phyloP scores from a whole-genome alignment of 2,888 invertebrate genomes.

The Himalopsyche japonica region DNA sequence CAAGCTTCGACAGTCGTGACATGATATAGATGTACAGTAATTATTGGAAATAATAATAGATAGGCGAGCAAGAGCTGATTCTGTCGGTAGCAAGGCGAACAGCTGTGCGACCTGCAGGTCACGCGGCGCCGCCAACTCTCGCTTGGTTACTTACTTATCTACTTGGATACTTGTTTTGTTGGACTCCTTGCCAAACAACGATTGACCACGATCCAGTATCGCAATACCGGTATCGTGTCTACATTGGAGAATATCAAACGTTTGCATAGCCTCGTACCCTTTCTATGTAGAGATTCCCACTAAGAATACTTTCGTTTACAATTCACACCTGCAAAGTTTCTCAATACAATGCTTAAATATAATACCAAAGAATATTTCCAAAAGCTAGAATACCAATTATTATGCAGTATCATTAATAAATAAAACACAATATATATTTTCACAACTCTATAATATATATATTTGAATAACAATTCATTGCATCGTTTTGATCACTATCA shows the following conservation, averaged over 20 bases:
- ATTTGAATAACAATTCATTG: no score
- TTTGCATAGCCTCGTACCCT: neutral
- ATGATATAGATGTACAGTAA: neutral
- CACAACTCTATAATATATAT: no score
- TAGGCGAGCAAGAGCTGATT: neutral
- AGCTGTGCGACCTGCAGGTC: slow-evolving; percentile 60
- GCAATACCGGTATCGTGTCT: neutral
- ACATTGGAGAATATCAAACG: neutral
- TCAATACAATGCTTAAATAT: no score
- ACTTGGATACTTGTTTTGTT: neutral
- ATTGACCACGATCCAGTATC: neutral
- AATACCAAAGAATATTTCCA: no score
- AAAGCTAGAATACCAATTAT: no score
- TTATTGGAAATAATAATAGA: neutral
- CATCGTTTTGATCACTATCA: no score
- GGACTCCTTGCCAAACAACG: slow-evolving; percentile 1
- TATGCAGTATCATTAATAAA: no score
- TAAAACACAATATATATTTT: no score
- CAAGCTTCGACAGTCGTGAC: neutral
- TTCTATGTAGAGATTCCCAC: neutral
- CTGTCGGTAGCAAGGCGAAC: slow-evolving; percentile 49
- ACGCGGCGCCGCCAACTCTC: slow-evolving; percentile 42
- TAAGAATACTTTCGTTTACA: no score
- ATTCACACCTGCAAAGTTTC: no score
- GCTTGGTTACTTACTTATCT: neutral